Base-by-base conservation (phyloP, 2,888 invertebrate genomes). In the Glaucopsyche alexis region DNA sequence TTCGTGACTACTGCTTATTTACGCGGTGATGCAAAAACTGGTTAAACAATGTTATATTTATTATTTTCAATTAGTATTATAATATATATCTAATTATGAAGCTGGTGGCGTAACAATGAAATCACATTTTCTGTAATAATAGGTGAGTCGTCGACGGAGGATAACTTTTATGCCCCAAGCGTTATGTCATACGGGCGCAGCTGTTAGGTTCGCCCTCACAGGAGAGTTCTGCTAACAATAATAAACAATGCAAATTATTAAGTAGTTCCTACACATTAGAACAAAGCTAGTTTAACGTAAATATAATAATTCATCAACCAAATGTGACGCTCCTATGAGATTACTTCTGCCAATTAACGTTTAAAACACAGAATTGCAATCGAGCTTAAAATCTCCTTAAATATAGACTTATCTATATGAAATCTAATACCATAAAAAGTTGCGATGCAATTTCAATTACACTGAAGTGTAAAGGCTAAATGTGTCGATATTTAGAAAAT, bases 401-500 rank as follows among this genome's bases (percentile, higher is more conserved):
- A 16, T 19, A 11, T 29, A n/a, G n/a, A n/a, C 55, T 60, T 29
- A 60, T 38, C 29, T 7, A 60, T 13, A 7, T 38, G 13, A 38
- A 60, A 60, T 50, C 1, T n/a, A 45, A 42, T 42, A 16, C 16
- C 16, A 67, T 67, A 67, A 45, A 19, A 67, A 42, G 29, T 29
- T 29, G 7, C 67, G 0, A 67, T 16, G 29, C 47, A 67, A 19
- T 49, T 69, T 11, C 69, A 45, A 69, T 45, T 69, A 69, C 13
- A 29, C 7, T 29, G 2, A 29, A 69, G 19, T 7, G 19, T 7
- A 67, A 67, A n/a, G 16, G 13, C 16, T 67, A 60, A 60, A 60
- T 60, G 29, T 60, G 19, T 66, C n/a, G 49, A 45, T 69, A 69
- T 49, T 49, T 69, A 49, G 69, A 49, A 69, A 69, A 14, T 45